Evolutionary conservation across 53 echinoderm and acorn worm species (phyloP).

Genomic region (Mesocentrotus franciscanus): DNA sequence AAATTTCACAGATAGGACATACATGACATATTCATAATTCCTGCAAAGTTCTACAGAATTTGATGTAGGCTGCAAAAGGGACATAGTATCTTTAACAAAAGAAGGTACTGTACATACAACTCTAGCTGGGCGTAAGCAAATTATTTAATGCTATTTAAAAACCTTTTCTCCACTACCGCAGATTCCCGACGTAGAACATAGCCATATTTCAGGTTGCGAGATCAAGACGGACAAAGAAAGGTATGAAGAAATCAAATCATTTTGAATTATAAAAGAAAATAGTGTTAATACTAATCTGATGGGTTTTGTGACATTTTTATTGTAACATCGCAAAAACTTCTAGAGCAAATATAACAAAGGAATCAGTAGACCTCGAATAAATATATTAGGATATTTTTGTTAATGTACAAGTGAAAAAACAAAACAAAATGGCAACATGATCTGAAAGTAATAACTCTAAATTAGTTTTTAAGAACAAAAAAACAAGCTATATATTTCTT

Average conservation of each 20-base stretch:
- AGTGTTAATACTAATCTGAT: neutral
- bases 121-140: too few relatives aligned
- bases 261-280: neutral
- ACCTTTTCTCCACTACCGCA: neutral
- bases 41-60: too few relatives aligned
- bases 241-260: neutral
- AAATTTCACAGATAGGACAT: too few relatives aligned
- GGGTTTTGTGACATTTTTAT: too few relatives aligned
- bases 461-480: neutral
- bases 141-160: neutral
- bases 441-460: neutral
- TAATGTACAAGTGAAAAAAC: neutral
- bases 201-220: conserved; percentile 35
- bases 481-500: neutral
- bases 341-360: too few relatives aligned
- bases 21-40: too few relatives aligned
- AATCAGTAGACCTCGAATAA: neutral
- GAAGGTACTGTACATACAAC: too few relatives aligned
- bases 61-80: too few relatives aligned
- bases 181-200: conserved; percentile 57
- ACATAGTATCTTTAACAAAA: too few relatives aligned
- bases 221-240: conserved; percentile 26
- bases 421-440: neutral
- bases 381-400: neutral
- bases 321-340: too few relatives aligned